Evolutionary conservation across 2,888 invertebrate species (phyloP).

Genomic region (Emmelina monodactyla): DNA sequence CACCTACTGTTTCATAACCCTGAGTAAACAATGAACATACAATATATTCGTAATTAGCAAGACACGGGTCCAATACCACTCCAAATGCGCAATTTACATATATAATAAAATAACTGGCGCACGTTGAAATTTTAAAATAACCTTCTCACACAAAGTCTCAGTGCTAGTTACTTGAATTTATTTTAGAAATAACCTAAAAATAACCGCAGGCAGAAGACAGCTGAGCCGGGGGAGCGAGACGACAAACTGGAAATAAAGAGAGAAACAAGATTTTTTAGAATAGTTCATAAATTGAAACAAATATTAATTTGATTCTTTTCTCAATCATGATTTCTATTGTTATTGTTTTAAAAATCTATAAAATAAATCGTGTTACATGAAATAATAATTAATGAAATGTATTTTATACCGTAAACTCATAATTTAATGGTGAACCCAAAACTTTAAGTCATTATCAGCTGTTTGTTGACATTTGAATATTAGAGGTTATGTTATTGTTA

Average conservation of each 20-base stretch:
- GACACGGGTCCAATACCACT: slow-evolving; percentile 28
- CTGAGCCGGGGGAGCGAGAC: slow-evolving; percentile 24
- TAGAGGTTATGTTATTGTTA: too few species aligned
- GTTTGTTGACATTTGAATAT: too few species aligned
- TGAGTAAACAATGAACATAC: slow-evolving; percentile 47
- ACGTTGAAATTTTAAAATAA: slow-evolving; percentile 58
- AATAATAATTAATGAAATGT: too few species aligned
- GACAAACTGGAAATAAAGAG: too few species aligned
- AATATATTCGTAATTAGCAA: slow-evolving; percentile 31
- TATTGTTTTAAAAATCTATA: too few species aligned
- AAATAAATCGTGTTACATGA: too few species aligned
- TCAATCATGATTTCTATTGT: too few species aligned
- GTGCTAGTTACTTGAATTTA: slow-evolving; percentile 56
- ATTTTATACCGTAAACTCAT: too few species aligned
- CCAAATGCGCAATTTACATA: slow-evolving; percentile 53
- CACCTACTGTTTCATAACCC: slow-evolving; percentile 61
- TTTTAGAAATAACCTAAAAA: slow-evolving; percentile 65
- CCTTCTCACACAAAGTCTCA: slow-evolving; percentile 43
- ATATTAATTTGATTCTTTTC: too few species aligned
- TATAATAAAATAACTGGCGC: slow-evolving; percentile 39
- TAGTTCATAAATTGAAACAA: too few species aligned
- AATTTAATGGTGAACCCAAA: too few species aligned
- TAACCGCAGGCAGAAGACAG: slow-evolving; percentile 60
- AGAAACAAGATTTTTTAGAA: slow-evolving; percentile 32
- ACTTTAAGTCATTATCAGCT: too few species aligned